Conservation (phyloP, 2,888 invertebrate genomes). For the Mamestra brassicae region DNA sequence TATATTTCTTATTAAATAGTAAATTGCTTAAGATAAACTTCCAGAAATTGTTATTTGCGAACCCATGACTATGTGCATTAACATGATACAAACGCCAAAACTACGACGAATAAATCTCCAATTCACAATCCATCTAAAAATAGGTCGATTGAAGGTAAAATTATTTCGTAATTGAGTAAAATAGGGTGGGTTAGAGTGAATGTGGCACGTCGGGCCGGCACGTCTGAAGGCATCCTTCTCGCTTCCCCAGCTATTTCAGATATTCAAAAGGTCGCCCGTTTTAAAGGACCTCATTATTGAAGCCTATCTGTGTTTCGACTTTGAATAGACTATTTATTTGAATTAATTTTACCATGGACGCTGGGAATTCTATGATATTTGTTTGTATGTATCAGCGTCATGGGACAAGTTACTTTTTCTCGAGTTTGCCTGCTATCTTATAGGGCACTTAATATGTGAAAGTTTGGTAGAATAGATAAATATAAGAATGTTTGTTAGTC, state of each 20-base stretch:
- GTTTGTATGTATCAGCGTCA: not conserved
- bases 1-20: too few species aligned
- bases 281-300: slow-evolving; percentile 74
- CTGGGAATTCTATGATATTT: slow-evolving; percentile 18
- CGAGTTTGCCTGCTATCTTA: not conserved
- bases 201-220: slow-evolving; percentile 73
- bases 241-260: slow-evolving; percentile 75
- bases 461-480: too few species aligned
- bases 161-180: slow-evolving; percentile 74
- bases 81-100: not conserved
- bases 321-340: slow-evolving; percentile 68
- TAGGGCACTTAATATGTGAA: too few species aligned
- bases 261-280: slow-evolving; percentile 81
- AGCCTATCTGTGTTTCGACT: slow-evolving; percentile 69
- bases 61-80: not conserved
- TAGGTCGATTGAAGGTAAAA: slow-evolving; percentile 68
- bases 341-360: slow-evolving; percentile 52
- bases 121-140: slow-evolving; percentile 59
- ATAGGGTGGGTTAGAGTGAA: slow-evolving; percentile 70
- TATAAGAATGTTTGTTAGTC: too few species aligned
- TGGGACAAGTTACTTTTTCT: not conserved
- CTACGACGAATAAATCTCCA: slow-evolving; percentile 41
- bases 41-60: not conserved
- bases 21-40: too few species aligned
- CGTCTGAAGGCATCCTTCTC: slow-evolving; percentile 69